Evolutionary conservation across 2,888 invertebrate species (phyloP), one percentile per base, ranked within the genome.

Genomic region (Erynnis tages): DNA sequence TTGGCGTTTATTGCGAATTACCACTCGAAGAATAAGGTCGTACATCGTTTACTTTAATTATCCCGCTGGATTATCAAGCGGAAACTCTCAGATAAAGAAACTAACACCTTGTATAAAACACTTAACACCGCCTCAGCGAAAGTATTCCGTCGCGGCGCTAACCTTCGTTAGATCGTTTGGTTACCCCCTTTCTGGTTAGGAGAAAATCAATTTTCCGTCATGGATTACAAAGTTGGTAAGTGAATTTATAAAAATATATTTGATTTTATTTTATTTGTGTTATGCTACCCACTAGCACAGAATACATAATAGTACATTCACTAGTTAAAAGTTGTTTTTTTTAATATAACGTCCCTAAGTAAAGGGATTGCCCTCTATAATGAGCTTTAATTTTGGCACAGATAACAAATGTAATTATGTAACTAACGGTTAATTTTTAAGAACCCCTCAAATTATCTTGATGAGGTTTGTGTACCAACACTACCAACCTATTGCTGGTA

Each of bases 211-310:
- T 40, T 38, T 41, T 23, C 10, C 30, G 25, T 37, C 54, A 74
- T 71, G 72, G 65, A 69, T 65, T 62, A 49, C 49, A 77, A 65
- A 75, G 29, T 78, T 53, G 75, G 80, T 79, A 62, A 74, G 77
- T 30, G 14, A 11, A 32, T 17, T 4, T 34, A n/a, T n/a, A 17
- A n/a, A 17, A 27, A 27, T 7, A 21, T 21, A 21, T 21, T 21
- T 21, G 3, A 6, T 21, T 21, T n/a, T n/a, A n/a, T n/a, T n/a
- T n/a, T n/a, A n/a, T n/a, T n/a, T n/a, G n/a, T n/a, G n/a, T n/a
- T n/a, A n/a, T n/a, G n/a, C n/a, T n/a, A n/a, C n/a, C n/a, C n/a
- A n/a, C n/a, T n/a, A n/a, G n/a, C n/a, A n/a, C n/a, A n/a, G n/a
- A n/a, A n/a, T n/a, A n/a, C n/a, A n/a, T n/a, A n/a, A n/a, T n/a